Percentiles rank a stretch among this genome's conserved stretches.
These are phyloP conservation scores for Gobiocypris rarus DNA, from an alignment of 2,113 vertebrate species.

Conservation along the genomic window DNA sequence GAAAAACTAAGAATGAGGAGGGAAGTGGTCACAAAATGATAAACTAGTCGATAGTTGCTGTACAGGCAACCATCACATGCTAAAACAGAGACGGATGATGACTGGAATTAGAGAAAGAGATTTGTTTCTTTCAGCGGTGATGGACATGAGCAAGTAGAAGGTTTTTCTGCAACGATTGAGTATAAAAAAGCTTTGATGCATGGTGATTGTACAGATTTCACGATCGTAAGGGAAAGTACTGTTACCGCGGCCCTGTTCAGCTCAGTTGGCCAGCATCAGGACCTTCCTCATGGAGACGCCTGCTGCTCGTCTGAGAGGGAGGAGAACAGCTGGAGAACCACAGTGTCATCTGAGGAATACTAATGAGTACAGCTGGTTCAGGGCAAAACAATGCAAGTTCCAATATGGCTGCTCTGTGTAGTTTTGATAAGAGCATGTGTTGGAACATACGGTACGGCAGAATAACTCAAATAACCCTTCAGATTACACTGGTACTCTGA, in stretches of 20 bases:
- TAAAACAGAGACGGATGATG: background rate
- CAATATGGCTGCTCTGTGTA: background rate
- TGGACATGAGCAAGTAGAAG: background rate
- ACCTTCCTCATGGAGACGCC: background rate
- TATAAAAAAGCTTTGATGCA: background rate
- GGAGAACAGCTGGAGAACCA: background rate
- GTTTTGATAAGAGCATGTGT: background rate
- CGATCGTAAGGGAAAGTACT: background rate
- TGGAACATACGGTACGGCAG: background rate
- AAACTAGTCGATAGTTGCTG: background rate
- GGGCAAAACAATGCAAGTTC: background rate
- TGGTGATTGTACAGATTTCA: background rate
- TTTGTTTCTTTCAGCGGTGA: background rate
- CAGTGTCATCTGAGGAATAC: background rate
- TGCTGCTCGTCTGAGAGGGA: background rate
- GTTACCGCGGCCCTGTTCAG: background rate
- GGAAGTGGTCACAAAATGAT: background rate
- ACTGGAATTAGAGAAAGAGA: background rate
- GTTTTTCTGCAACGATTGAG: background rate
- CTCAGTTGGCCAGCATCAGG: background rate
- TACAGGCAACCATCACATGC: background rate
- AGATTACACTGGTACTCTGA: too few relatives aligned
- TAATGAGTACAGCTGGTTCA: background rate
- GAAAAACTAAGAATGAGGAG: background rate
- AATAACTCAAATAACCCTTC: background rate